Evolutionary conservation across 2,888 invertebrate species (phyloP), one percentile per base, ranked within the genome.

Genomic region (Cacoxenus indagator): DNA sequence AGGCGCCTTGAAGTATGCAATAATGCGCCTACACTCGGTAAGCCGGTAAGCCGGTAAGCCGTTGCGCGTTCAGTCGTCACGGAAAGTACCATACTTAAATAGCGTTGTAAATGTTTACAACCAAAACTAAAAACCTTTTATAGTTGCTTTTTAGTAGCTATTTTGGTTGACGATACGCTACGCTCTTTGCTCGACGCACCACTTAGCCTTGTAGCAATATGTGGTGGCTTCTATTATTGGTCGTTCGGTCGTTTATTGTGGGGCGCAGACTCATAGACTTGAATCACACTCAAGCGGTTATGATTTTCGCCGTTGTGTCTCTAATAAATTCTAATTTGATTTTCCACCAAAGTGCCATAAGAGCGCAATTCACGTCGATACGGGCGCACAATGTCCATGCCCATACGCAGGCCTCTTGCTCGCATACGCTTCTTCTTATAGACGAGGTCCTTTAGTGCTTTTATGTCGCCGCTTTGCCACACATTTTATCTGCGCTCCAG

Each of bases 281-380:
- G n/a, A 14, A 17, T 5, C 57, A 57, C 57, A 48, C 48, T 8
- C n/a, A 4, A 9, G 8, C n/a, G n/a, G 57, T 29, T 57, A 29
- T 57, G 57, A 29, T 57, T 29, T 57, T 11, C 29, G 57, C 29
- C 17, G n/a, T 61, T 37, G 17, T 61, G 73, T 74, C 70, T 73
- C 57, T 72, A 74, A 85, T 86, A 85, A 85, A 85, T 85, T 84
- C 82, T 85, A 84, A 85, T 85, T 86, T 84, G 75, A 84, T 85
- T 85, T 84, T 78, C 78, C 82, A 82, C 81, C 78, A 81, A 83
- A 84, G 84, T 81, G 78, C 79, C 76, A 78, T 82, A 81, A 80
- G 77, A 78, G 81, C 71, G 79, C 77, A 75, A 78, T 78, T 83
- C 80, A 75, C 74, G 69, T 76, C 11, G 6, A 29, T 37, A 37